Base-by-base conservation (phyloP, 2,797 vertebrate genomes). In the Syngnathus acus region DNA sequence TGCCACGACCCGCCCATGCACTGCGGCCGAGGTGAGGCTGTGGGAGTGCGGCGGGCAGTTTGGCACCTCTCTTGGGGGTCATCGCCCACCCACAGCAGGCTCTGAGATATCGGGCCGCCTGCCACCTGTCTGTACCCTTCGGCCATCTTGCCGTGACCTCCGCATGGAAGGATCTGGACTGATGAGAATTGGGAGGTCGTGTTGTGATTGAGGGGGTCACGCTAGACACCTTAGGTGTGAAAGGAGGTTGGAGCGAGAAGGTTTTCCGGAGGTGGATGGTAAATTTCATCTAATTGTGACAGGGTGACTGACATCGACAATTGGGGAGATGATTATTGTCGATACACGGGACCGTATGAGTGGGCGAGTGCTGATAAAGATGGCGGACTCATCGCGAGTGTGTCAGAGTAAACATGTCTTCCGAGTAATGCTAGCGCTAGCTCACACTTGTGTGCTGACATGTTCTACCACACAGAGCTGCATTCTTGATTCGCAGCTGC, bases 371-470 rank as follows among this genome's bases (percentile, higher is more conserved):
- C 73, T 40, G 74, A 69, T 76, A 63, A 72, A 70, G 19, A 75
- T 73, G 79, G 43, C 80, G 64, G 73, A 80, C 68, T 58, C 60
- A 26, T 62, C 60, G 17, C 26, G 11, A 16, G 60, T 62, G 42
- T 62, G 75, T 74, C 75, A 86, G 80, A 86, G 83, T 86, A 88
- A 89, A 90, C 82, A 85, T 68, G 39, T 76, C 71, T 76, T 82
- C 78, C 82, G 72, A 72, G 82, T 79, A 65, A 76, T 74, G 80
- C 82, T 9, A 21, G 50, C 83, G 84, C 85, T 78, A 77, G 81
- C 88, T 94, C 91, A 90, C 93, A 92, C 92, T 83, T 90, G 70
- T 72, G 37, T 78, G 77, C 82, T 84, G 72, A 83, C 77, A 78
- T 92, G 91, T 93, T 93, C 91, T 91, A 86, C 91, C 89, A 91